phyloP scores from a whole-genome alignment of 2,113 vertebrate genomes.

The Lichenostomus cassidix region DNA sequence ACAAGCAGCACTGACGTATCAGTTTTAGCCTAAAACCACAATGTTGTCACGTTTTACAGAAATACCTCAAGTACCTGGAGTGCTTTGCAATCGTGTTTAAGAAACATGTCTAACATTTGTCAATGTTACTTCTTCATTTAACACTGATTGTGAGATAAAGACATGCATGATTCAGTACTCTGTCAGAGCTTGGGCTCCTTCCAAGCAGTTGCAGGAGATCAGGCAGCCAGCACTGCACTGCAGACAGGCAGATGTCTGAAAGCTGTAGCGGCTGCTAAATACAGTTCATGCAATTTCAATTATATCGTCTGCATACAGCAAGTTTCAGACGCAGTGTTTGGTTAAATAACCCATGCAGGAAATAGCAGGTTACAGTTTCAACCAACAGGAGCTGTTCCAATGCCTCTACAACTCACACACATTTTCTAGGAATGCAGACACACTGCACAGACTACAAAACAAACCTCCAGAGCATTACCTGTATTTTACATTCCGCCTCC shows the following conservation, averaged over 20 bases:
- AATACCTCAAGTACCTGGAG: background rate
- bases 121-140: constrained; percentile 1
- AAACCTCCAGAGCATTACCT: constrained; percentile 75
- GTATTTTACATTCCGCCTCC: constrained; percentile 97
- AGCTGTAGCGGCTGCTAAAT: constrained; percentile 19
- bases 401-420: background rate
- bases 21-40: background rate
- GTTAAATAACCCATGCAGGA: constrained; percentile 21
- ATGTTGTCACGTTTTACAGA: background rate
- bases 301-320: background rate
- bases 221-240: constrained; percentile 2
- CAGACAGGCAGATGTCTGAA: constrained; percentile 53
- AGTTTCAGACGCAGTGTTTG: constrained; percentile 11
- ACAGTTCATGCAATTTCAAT: background rate
- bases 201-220: constrained; percentile 25
- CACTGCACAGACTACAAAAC: background rate
- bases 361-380: constrained; percentile 33
- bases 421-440: constrained; percentile 11
- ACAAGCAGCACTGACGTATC: background rate
- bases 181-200: constrained; percentile 29
- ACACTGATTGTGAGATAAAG: constrained; percentile 10
- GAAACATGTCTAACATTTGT: constrained; percentile 41
- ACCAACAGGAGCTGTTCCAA: background rate
- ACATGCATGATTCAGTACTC: constrained; percentile 14
- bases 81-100: background rate